Base-by-base conservation (phyloP, 2,888 invertebrate genomes). In the Gastrophysa polygoni region DNA sequence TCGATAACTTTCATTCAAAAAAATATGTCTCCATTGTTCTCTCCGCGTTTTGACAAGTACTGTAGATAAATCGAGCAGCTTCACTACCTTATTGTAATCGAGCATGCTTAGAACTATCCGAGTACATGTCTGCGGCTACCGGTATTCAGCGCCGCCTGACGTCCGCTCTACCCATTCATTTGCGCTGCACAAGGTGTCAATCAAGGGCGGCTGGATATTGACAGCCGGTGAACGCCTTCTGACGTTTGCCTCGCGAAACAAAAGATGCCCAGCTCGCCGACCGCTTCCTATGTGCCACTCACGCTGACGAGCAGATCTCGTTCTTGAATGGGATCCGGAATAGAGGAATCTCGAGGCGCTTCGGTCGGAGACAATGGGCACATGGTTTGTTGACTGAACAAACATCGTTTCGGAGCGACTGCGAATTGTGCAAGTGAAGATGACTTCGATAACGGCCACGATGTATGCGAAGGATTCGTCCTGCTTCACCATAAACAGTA, bases 171-270 rank as follows among this genome's bases (percentile, higher is more conserved):
- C 62, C 62, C 57, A 66, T 66, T 67, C 66, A 66, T 60, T 68
- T 66, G 61, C 51, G 34, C 59, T 50, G 49, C 59, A 55, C 38
- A 57, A 60, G 61, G 66, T 67, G 69, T 69, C 69, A 69, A 67
- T 69, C 69, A 69, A 64, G 55, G 61, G 63, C 66, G 67, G 66
- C 65, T 59, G 61, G 55, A 57, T 66, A 66, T 69, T 64, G 69
- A 67, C 69, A 67, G 63, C 56, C 50, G 59, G 67, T 67, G 18
- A 43, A 67, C 69, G 69, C 69, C 67, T 59, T 61, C 66, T 63
- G 68, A 69, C 69, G 61, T 68, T 63, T 60, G 68, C 63, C 57
- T 55, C 48, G 66, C 63, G 67, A 68, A 68, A 69, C 70, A 70
- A 70, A 68, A 63, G 65, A 57, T 54, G 63, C 59, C 1, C 61